Conservation (phyloP, 2,888 invertebrate species). For the Morinoia aosen region DNA sequence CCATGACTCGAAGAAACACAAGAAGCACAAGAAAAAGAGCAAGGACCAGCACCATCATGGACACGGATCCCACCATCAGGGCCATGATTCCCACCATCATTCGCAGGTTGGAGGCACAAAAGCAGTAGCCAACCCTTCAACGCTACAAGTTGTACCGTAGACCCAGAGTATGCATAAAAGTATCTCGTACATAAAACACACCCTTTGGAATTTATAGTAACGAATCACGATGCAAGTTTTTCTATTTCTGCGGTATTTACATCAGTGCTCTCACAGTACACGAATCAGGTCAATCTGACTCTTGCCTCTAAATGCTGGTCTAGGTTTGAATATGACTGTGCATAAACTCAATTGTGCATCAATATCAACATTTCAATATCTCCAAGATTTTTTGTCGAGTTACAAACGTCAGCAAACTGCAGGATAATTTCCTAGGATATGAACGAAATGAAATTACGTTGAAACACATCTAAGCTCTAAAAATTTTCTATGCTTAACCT, state of each 20-base stretch:
- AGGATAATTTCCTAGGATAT: too few species aligned
- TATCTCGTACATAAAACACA: not conserved
- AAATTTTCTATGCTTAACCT: too few species aligned
- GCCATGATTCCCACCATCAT: not conserved
- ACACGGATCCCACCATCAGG: not conserved
- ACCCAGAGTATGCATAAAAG: not conserved
- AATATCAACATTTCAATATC: too few species aligned
- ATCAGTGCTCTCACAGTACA: not conserved
- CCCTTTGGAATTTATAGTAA: not conserved
- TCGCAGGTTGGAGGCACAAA: conserved; percentile 13
- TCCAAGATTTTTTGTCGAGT: too few species aligned
- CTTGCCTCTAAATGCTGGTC: too few species aligned
- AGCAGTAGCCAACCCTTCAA: not conserved
- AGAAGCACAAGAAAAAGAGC: conserved; percentile 29
- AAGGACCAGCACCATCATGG: conserved; percentile 21
- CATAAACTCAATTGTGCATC: too few species aligned
- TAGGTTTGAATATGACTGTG: too few species aligned
- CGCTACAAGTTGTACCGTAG: not conserved
- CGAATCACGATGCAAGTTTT: not conserved
- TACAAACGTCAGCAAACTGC: too few species aligned
- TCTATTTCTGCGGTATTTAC: not conserved
- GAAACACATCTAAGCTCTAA: too few species aligned
- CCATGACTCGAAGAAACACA: not conserved
- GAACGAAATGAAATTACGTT: too few species aligned
- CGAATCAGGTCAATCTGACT: not conserved